Conservation (phyloP, 2,797 vertebrate species). For the Telmatherina bonti region DNA sequence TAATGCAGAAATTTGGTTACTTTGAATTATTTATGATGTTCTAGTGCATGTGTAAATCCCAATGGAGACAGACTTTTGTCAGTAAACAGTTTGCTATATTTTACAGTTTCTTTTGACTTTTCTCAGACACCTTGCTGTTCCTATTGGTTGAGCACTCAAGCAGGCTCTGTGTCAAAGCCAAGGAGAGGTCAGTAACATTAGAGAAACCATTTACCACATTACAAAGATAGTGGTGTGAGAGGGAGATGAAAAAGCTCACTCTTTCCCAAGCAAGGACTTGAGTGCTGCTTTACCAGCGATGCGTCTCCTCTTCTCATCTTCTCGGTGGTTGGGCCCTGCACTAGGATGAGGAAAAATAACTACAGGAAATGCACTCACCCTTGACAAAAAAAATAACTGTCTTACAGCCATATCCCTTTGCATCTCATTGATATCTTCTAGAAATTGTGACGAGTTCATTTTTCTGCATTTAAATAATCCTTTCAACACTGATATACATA, state of each 20-base stretch:
- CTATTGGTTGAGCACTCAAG: constrained; percentile 16
- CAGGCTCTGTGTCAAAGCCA: constrained; percentile 34
- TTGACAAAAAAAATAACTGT: constrained; percentile 13
- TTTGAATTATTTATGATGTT: constrained; percentile 30
- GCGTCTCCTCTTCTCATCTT: constrained; percentile 62
- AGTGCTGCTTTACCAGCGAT: constrained; percentile 61
- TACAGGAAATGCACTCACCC: constrained; percentile 32
- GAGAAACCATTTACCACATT: constrained; percentile 31
- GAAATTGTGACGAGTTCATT: not conserved
- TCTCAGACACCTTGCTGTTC: constrained; percentile 34
- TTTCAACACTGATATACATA: constrained; percentile 11
- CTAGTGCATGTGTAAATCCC: constrained; percentile 18
- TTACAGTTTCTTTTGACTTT: constrained; percentile 19
- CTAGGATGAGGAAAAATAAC: constrained; percentile 21
- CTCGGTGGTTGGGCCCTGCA: constrained; percentile 26
- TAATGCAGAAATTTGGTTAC: constrained; percentile 36
- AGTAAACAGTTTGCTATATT: too few relatives aligned
- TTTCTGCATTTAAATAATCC: not conserved
- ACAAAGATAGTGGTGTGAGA: constrained; percentile 28
- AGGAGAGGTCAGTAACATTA: constrained; percentile 24
- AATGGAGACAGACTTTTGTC: too few relatives aligned
- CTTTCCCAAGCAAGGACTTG: constrained; percentile 61
- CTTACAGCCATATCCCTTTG: constrained; percentile 4
- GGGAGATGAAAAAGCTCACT: constrained; percentile 49
- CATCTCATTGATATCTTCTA: constrained; percentile 12